These are phyloP conservation scores for Lacerta agilis DNA, from an alignment of 2,797 vertebrate genomes.

Conservation along the genomic window DNA sequence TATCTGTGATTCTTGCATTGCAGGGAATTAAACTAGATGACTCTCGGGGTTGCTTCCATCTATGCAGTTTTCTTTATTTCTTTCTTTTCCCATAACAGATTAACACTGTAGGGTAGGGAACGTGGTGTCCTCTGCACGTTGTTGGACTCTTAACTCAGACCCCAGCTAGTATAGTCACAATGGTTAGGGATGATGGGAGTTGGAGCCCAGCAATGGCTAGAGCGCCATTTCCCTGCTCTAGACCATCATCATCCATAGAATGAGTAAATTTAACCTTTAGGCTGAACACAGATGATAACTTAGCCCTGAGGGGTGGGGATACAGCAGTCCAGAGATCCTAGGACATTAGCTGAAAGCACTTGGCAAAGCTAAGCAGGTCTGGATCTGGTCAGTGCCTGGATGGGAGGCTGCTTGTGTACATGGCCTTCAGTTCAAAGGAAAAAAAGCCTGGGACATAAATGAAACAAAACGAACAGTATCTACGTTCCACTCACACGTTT, in stretches of 20 bases:
- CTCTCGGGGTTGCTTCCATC: not conserved
- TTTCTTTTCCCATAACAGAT: not conserved
- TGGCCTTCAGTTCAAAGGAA: not conserved
- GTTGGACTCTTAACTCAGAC: too few relatives aligned
- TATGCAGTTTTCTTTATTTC: too few relatives aligned
- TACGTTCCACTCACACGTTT: not conserved
- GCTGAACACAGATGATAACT: not conserved
- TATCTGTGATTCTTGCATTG: too few relatives aligned
- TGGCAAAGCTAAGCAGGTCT: not conserved
- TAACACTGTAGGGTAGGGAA: not conserved
- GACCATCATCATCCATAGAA: not conserved
- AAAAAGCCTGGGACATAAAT: not conserved
- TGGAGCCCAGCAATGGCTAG: too few relatives aligned
- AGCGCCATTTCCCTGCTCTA: too few relatives aligned
- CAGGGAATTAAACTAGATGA: too few relatives aligned
- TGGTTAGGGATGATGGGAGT: too few relatives aligned
- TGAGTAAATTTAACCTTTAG: not conserved
- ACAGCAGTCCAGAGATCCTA: not conserved
- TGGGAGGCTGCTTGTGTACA: not conserved
- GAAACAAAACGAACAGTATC: not conserved
- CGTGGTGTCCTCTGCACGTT: too few relatives aligned
- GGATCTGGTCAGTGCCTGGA: not conserved
- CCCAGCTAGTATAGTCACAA: too few relatives aligned
- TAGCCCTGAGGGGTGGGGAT: too few relatives aligned
- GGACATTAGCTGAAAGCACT: not conserved